These are phyloP conservation scores for Epinotia brunnichana DNA, from an alignment of 2,888 invertebrate species.

Conservation along the genomic window DNA sequence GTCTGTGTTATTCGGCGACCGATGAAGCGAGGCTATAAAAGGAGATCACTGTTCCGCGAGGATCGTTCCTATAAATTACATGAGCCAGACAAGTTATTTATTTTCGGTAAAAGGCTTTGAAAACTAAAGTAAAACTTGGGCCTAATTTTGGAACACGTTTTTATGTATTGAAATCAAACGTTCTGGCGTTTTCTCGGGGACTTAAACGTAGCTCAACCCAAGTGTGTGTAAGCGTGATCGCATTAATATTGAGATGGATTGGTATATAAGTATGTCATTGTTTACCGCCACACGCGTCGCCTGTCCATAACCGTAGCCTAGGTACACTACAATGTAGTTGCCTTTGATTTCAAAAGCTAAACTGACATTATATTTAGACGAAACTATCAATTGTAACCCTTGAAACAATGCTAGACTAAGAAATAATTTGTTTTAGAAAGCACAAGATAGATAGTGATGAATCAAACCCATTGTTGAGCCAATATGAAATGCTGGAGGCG, in stretches of 20 bases:
- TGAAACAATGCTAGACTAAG: slow-evolving; percentile 18
- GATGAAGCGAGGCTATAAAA: slow-evolving; percentile 17
- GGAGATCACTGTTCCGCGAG: slow-evolving; percentile 3
- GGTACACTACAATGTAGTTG: no score
- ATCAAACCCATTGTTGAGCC: slow-evolving; percentile 34
- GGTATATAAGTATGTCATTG: no score
- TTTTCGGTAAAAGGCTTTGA: not conserved
- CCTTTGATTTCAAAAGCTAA: not conserved
- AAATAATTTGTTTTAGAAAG: slow-evolving; percentile 36
- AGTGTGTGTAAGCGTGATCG: no score
- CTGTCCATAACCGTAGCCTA: not conserved
- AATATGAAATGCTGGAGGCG: slow-evolving; percentile 36
- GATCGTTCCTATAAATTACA: slow-evolving; percentile 18
- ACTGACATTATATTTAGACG: not conserved
- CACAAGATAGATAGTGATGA: slow-evolving; percentile 34
- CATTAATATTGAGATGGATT: no score
- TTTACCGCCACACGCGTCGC: no score
- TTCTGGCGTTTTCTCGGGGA: no score
- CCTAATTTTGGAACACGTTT: no score
- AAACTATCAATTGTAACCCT: slow-evolving; percentile 10
- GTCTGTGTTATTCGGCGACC: slow-evolving; percentile 1
- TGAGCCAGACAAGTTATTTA: not conserved
- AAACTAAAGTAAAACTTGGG: not conserved
- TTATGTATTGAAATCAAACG: no score
- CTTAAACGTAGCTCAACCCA: no score